Conservation (phyloP, 2,888 invertebrate genomes). For the Rhorus exstirpatorius region DNA sequence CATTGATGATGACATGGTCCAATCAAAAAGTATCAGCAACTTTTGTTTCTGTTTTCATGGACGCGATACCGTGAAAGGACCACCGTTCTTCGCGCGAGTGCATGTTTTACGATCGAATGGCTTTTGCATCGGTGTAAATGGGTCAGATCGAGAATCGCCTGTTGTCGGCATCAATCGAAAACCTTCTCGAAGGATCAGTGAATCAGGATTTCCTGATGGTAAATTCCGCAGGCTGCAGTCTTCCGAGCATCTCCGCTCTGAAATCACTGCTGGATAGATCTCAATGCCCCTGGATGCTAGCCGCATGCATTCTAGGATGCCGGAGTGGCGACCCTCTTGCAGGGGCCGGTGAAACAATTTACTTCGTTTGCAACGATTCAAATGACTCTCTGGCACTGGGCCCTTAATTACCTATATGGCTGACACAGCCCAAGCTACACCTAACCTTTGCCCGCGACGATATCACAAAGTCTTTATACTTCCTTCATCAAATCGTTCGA, state of each 20-base stretch:
- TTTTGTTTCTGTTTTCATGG: constrained; percentile 3
- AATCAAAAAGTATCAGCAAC: constrained; percentile 3
- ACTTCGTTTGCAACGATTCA: not conserved
- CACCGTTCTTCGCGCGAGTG: constrained; percentile 27
- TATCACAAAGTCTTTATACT: not conserved
- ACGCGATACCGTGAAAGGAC: constrained; percentile 12
- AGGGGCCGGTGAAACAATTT: constrained; percentile 36
- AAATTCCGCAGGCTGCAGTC: not conserved
- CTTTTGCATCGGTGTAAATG: not conserved
- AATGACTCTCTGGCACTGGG: no score
- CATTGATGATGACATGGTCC: constrained; percentile 23
- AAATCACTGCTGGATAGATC: not conserved
- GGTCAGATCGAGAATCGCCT: not conserved
- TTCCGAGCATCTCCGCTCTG: not conserved
- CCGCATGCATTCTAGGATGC: constrained; percentile 47
- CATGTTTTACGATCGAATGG: constrained; percentile 3
- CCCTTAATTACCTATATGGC: no score
- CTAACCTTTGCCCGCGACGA: not conserved
- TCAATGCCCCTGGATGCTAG: constrained; percentile 52
- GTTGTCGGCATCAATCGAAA: constrained; percentile 9
- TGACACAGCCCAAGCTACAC: constrained; percentile 8
- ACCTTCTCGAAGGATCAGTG: not conserved
- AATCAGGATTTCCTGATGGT: constrained; percentile 16
- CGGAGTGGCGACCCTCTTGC: constrained; percentile 37
- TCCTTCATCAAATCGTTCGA: not conserved